Evolutionary conservation across 92 coral and sea anemone genomes (phyloP).

Genomic region (Muricea muricata): DNA sequence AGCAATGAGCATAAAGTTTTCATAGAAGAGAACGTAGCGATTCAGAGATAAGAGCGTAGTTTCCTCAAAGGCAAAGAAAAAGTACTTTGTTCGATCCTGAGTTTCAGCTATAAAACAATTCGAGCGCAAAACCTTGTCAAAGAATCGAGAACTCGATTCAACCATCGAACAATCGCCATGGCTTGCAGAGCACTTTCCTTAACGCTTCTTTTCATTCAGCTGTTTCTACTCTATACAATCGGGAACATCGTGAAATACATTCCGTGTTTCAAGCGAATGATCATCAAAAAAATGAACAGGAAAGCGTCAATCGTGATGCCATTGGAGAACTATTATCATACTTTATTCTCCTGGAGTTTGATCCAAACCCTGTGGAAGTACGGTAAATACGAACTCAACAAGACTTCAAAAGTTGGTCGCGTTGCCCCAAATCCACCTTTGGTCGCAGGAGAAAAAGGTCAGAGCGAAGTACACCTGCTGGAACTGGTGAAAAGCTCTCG

Average conservation of each 20-base stretch:
- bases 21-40: too few relatives aligned
- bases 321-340: slow-evolving; percentile 79
- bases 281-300: slow-evolving; percentile 63
- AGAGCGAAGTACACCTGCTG: slow-evolving; percentile 47
- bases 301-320: slow-evolving; percentile 74
- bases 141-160: too few relatives aligned
- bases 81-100: too few relatives aligned
- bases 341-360: slow-evolving; percentile 78
- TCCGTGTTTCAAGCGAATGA: slow-evolving; percentile 63
- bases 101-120: too few relatives aligned
- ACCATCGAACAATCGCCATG: neutral
- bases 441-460: slow-evolving; percentile 55
- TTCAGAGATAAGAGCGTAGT: too few relatives aligned
- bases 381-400: slow-evolving; percentile 57
- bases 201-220: slow-evolving; percentile 14
- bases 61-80: too few relatives aligned
- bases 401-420: slow-evolving; percentile 39
- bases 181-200: neutral
- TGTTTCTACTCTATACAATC: neutral
- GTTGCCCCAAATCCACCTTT: slow-evolving; percentile 75
- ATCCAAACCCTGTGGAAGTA: slow-evolving; percentile 54
- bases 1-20: too few relatives aligned
- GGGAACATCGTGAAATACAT: slow-evolving; percentile 49
- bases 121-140: too few relatives aligned
- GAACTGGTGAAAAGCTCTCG: slow-evolving; percentile 46